Evolutionary conservation across 2,888 invertebrate genomes (phyloP), one percentile per base, ranked within the genome.

Genomic region (Sminthurinus aureus): DNA sequence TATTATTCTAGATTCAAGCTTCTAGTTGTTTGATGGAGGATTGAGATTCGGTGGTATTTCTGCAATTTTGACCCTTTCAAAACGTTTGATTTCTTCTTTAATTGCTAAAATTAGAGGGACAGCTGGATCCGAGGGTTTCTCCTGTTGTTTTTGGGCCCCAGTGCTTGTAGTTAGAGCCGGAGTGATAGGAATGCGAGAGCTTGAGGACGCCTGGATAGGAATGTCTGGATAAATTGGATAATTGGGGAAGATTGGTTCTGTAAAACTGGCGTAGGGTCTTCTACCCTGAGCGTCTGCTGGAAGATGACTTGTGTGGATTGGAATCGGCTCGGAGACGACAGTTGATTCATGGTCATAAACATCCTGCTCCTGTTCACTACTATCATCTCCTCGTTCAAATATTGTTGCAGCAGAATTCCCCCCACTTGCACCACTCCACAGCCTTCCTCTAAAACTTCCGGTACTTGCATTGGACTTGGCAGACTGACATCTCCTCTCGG

Each of bases 51-150:
- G 71, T 26, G 26, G 24, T 12, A 26, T 75, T 75, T 69, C 20
- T 71, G 73, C 74, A 13, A 73, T 58, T 78, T 84, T 84, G 51
- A 82, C 84, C 83, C 86, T 87, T 73, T 88, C 88, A 82, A 88
- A 88, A 77, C 87, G 74, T 78, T 90, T 89, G 81, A 91, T 89
- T 88, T 96, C 96, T 85, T 93, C 93, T 90, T 95, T 96, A 89
- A 96, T 96, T 86, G 96, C 95, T 74, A 94, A 93, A 88, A 96
- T 96, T 50, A 96, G 92, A 0, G 96, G 96, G 18, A 95, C 93
- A 0, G 96, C 96, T 0, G 96, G 95, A 90, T 96, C 94, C 79
- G 92, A 92, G 0, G 92, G 91, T 2, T 91, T 90, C 4, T 86
- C 84, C 6, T 84, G 82, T 1, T 75, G 78, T 20, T 69, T 79